phyloP scores from a whole-genome alignment of 2,113 vertebrate genomes.

The Pithys albifrons region DNA sequence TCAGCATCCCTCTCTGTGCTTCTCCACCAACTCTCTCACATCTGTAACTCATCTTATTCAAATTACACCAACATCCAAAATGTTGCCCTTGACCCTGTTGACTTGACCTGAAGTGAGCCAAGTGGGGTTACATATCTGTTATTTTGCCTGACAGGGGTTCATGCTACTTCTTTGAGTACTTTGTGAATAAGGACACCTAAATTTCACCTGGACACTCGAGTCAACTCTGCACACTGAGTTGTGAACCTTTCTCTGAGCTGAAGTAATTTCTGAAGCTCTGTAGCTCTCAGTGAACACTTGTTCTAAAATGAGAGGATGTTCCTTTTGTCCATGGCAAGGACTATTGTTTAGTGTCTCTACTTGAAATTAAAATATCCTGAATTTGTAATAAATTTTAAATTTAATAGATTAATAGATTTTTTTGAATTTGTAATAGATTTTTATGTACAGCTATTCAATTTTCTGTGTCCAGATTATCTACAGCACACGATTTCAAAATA shows the following conservation, averaged over 20 bases:
- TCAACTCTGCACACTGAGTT: background rate
- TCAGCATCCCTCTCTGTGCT: background rate
- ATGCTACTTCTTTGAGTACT: background rate
- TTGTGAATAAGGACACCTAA: background rate
- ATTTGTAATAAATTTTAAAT: background rate
- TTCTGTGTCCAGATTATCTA: background rate
- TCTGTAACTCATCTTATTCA: background rate
- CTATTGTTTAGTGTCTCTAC: background rate
- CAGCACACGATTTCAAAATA: background rate
- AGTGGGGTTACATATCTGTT: background rate
- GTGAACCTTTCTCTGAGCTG: background rate
- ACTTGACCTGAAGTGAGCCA: background rate
- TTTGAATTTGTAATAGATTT: background rate
- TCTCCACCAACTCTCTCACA: background rate
- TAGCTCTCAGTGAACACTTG: background rate
- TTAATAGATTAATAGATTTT: background rate
- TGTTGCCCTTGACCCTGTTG: background rate
- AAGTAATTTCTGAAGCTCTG: background rate
- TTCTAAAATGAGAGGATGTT: background rate
- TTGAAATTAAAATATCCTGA: background rate
- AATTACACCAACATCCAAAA: background rate
- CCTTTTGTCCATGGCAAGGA: background rate
- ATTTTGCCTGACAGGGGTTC: background rate
- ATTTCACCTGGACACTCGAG: background rate
- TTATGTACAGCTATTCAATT: background rate